These are phyloP conservation scores for Sphenodon punctatus DNA, from an alignment of 2,797 vertebrate genomes.

Conservation along the genomic window DNA sequence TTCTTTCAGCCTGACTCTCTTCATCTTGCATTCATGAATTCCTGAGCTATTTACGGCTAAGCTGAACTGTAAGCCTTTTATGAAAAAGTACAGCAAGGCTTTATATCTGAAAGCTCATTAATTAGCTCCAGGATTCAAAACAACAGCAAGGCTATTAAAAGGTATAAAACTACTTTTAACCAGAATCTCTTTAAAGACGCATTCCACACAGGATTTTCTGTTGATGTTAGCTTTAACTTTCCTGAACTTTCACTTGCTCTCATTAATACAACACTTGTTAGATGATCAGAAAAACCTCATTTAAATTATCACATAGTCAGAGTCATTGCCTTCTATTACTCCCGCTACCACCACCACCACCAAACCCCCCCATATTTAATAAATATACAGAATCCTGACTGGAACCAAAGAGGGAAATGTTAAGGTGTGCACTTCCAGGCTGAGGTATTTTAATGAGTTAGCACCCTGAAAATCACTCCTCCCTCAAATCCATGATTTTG, in stretches of 20 bases:
- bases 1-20: not conserved
- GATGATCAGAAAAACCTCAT: not conserved
- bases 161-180: not conserved
- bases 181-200: not conserved
- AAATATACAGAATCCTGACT: too few relatives aligned
- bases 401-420: too few relatives aligned
- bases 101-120: not conserved
- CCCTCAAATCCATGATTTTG: too few relatives aligned
- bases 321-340: too few relatives aligned
- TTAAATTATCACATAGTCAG: too few relatives aligned
- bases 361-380: too few relatives aligned
- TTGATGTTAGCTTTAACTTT: not conserved
- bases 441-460: too few relatives aligned
- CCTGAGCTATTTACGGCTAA: not conserved
- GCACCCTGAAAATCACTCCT: too few relatives aligned
- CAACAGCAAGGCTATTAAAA: not conserved
- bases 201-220: not conserved
- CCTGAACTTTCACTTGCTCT: not conserved
- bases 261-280: not conserved
- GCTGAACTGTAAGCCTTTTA: not conserved
- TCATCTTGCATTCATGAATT: not conserved
- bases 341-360: too few relatives aligned
- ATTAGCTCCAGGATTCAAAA: not conserved
- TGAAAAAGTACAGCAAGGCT: not conserved
- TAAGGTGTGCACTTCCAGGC: too few relatives aligned